Percentiles rank a stretch among this genome's conserved stretches.
Evolutionary conservation across 2,888 invertebrate genomes (phyloP).

Genomic region (Epistrophe grossulariae): DNA sequence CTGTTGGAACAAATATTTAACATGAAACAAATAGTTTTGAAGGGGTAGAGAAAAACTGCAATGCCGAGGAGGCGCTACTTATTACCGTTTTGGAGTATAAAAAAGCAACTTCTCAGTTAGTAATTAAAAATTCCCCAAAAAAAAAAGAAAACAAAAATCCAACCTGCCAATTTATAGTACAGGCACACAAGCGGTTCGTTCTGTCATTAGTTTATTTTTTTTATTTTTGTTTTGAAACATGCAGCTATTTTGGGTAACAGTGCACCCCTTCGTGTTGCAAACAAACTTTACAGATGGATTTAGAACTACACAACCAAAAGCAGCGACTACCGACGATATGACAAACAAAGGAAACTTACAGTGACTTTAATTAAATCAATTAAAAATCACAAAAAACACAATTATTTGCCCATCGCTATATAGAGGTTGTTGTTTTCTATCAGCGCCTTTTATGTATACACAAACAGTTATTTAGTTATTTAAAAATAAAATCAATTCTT

Average conservation of each 20-base stretch:
- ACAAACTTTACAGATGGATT: conserved; percentile 62
- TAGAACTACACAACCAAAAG: conserved; percentile 56
- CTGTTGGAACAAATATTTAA: conserved; percentile 19
- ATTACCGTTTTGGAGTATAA: conserved; percentile 17
- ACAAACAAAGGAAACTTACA: conserved; percentile 59
- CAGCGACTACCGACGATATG: conserved; percentile 29
- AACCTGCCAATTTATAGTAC: conserved; percentile 69
- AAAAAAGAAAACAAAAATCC: conserved; percentile 36
- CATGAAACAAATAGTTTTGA: conserved; percentile 20
- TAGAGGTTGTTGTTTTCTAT: conserved; percentile 35
- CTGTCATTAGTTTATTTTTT: conserved; percentile 56
- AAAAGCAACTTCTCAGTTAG: conserved; percentile 50
- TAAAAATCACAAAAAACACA: conserved; percentile 59
- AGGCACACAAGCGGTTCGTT: conserved; percentile 49
- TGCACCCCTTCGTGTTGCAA: conserved; percentile 66
- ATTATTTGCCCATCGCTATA: conserved; percentile 16
- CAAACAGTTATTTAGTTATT: conserved; percentile 1
- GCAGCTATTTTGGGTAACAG: conserved; percentile 64
- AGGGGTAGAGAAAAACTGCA: conserved; percentile 47
- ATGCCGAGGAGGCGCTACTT: conserved; percentile 29
- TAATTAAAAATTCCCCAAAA: conserved; percentile 64
- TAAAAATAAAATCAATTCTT: conserved; percentile 68
- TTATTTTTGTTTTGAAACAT: conserved; percentile 51
- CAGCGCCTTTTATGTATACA: conserved; percentile 3
- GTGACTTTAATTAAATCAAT: conserved; percentile 74